These are phyloP conservation scores for Pyrgus malvae DNA, from an alignment of 2,888 invertebrate genomes.

Conservation along the genomic window DNA sequence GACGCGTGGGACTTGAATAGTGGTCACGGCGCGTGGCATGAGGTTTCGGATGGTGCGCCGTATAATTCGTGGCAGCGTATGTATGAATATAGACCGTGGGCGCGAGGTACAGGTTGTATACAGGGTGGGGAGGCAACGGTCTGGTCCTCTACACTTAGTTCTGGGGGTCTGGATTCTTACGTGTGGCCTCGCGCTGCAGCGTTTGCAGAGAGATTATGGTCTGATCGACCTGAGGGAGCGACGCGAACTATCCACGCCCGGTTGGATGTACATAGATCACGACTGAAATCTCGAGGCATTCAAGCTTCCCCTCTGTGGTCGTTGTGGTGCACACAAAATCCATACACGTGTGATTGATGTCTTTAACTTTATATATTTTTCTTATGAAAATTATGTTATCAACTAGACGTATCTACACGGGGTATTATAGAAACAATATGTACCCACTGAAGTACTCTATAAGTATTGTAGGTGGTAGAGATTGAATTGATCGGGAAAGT, in stretches of 20 bases:
- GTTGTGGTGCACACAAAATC: constrained; percentile 87
- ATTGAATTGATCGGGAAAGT: no score
- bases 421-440: no score
- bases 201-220: constrained; percentile 89
- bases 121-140: constrained; percentile 90
- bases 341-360: constrained; percentile 75
- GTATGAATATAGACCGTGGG: constrained; percentile 89
- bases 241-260: constrained; percentile 83
- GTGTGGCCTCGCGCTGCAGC: constrained; percentile 92
- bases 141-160: constrained; percentile 89
- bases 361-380: no score
- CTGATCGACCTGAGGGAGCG: constrained; percentile 76
- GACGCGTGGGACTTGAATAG: constrained; percentile 93
- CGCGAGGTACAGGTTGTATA: constrained; percentile 56
- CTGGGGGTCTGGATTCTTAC: constrained; percentile 85
- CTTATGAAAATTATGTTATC: no score
- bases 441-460: no score
- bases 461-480: no score
- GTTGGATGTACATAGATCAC: constrained; percentile 83
- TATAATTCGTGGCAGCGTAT: constrained; percentile 92
- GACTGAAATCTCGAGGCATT: constrained; percentile 82
- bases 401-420: no score
- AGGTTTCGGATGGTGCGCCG: constrained; percentile 88
- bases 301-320: constrained; percentile 86
- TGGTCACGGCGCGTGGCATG: constrained; percentile 90